Percentiles rank a stretch among this genome's conserved stretches.
phyloP scores from a whole-genome alignment of 2,888 invertebrate species.

The Stenodema calcarata region DNA sequence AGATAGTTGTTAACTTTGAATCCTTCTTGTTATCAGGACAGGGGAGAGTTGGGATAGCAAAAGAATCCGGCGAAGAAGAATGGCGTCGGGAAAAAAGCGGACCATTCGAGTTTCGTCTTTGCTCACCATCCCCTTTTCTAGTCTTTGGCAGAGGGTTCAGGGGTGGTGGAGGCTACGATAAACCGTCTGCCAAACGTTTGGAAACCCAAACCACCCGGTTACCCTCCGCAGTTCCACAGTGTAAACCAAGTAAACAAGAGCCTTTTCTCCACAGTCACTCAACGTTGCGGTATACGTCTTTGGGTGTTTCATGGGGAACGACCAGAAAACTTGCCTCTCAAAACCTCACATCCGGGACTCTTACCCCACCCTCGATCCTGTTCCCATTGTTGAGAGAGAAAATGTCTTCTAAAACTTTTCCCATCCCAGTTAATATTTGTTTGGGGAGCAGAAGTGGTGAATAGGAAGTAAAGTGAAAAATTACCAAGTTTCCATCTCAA shows the following conservation, averaged over 20 bases:
- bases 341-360: neutral
- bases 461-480: neutral
- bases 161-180: constrained; percentile 7
- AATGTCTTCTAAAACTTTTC: constrained; percentile 14
- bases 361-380: neutral
- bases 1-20: constrained; percentile 42
- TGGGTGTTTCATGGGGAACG: neutral
- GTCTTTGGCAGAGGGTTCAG: constrained; percentile 8
- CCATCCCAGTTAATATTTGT: constrained; percentile 10
- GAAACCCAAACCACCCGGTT: constrained; percentile 1
- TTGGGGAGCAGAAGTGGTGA: neutral
- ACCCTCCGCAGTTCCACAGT: neutral
- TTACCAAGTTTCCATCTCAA: neutral
- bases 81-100: neutral
- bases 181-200: constrained; percentile 42
- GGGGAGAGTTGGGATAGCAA: constrained; percentile 20
- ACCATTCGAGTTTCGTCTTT: neutral
- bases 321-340: constrained; percentile 31
- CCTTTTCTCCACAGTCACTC: constrained; percentile 11
- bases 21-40: constrained; percentile 31
- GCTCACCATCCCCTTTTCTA: constrained; percentile 4
- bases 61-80: constrained; percentile 22
- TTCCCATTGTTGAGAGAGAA: constrained; percentile 3
- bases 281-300: constrained; percentile 20
- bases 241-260: constrained; percentile 26